Conservation (phyloP, 2,113 vertebrate species). For the Mormyrus lacerda region DNA sequence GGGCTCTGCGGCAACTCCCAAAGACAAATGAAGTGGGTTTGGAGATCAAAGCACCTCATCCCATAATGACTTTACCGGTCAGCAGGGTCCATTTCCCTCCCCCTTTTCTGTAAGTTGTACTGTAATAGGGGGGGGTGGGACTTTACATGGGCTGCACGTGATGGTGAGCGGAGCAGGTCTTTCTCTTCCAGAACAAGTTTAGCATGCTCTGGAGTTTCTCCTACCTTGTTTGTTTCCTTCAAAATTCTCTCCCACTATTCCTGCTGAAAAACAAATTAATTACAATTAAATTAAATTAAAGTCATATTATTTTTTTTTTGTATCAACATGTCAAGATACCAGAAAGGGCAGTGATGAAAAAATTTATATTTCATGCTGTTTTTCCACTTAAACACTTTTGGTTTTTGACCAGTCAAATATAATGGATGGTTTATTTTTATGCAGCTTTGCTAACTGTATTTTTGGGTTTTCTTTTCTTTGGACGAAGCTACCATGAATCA, state of each 20-base stretch:
- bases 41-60: constrained; percentile 48
- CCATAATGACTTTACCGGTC: constrained; percentile 50
- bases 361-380: not conserved
- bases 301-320: not conserved
- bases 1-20: constrained; percentile 28
- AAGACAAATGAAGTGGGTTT: constrained; percentile 41
- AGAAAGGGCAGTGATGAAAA: not conserved
- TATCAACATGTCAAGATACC: not conserved
- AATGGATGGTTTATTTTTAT: not conserved
- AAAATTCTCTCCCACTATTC: not conserved
- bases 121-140: constrained; percentile 16
- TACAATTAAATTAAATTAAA: not conserved
- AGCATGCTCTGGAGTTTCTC: not conserved
- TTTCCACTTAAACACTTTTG: not conserved
- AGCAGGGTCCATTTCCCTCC: constrained; percentile 28
- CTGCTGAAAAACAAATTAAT: not conserved
- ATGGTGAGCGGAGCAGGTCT: constrained; percentile 21
- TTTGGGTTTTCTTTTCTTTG: not conserved
- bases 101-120: constrained; percentile 42
- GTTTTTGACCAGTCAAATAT: not conserved
- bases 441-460: not conserved
- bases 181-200: constrained; percentile 25
- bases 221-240: not conserved
- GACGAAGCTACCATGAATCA: not conserved
- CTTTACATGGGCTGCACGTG: constrained; percentile 29